These are phyloP conservation scores for Cerastis rubricosa DNA, from an alignment of 2,888 invertebrate species.

Conservation along the genomic window DNA sequence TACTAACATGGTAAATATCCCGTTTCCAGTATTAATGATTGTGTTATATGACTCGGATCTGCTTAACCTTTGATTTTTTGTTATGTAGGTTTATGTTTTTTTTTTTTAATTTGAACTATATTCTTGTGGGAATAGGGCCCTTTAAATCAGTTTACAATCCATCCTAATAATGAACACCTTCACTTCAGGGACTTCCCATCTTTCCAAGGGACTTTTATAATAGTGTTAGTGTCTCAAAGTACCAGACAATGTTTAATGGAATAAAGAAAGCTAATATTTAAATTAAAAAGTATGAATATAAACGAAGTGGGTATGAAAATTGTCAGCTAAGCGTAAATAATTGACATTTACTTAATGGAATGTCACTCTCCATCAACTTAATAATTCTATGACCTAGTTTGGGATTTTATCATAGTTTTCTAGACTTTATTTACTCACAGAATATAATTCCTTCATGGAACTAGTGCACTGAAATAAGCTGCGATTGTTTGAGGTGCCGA, in stretches of 20 bases:
- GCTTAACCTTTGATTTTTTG: too few relatives aligned
- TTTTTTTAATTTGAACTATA: too few relatives aligned
- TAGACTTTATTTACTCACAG: constrained; percentile 1
- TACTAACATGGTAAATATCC: too few relatives aligned
- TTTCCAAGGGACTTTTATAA: not conserved
- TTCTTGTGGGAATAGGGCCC: not conserved
- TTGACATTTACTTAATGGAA: constrained; percentile 26
- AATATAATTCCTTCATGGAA: not conserved
- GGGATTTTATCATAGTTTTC: not conserved
- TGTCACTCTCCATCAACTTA: constrained; percentile 9
- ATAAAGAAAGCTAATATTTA: not conserved
- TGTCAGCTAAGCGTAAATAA: constrained; percentile 1
- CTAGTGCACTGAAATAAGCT: too few relatives aligned
- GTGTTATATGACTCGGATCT: too few relatives aligned
- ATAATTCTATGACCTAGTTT: not conserved
- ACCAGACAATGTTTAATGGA: not conserved
- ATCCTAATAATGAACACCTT: not conserved
- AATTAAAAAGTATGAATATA: not conserved
- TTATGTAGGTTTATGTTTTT: too few relatives aligned
- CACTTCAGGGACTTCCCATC: not conserved
- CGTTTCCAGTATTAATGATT: too few relatives aligned
- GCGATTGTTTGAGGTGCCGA: too few relatives aligned
- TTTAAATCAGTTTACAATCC: not conserved
- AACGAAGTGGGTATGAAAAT: not conserved
- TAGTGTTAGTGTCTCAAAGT: not conserved